phyloP scores from a whole-genome alignment of 2,888 invertebrate genomes.

The Fragum sueziense region DNA sequence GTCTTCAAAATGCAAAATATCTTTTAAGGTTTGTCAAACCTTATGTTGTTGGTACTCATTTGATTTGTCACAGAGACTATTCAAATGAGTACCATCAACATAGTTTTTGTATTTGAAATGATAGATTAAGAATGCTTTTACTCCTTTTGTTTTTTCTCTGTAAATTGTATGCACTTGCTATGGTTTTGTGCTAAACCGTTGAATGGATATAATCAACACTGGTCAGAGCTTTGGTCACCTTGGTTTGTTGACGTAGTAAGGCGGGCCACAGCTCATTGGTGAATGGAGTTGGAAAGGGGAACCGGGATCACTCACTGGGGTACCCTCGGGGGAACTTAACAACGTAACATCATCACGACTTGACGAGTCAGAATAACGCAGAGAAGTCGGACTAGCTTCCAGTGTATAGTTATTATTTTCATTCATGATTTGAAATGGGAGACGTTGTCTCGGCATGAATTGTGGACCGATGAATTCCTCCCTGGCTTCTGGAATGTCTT shows the following conservation, averaged over 20 bases:
- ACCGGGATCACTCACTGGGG: constrained; percentile 32
- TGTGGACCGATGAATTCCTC: constrained; percentile 75
- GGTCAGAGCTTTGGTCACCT: constrained; percentile 41
- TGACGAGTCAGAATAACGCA: constrained; percentile 60
- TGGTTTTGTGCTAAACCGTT: too few relatives aligned
- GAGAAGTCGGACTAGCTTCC: constrained; percentile 60
- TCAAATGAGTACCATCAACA: too few relatives aligned
- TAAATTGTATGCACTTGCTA: too few relatives aligned
- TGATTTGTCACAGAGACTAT: too few relatives aligned
- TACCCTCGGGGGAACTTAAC: constrained; percentile 46
- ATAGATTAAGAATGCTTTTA: too few relatives aligned
- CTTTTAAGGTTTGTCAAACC: too few relatives aligned
- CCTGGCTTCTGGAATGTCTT: constrained; percentile 75
- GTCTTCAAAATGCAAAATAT: too few relatives aligned
- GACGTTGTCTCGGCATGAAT: constrained; percentile 54
- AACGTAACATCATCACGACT: constrained; percentile 55
- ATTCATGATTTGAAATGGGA: constrained; percentile 29
- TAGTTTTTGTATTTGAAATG: too few relatives aligned
- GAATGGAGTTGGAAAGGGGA: constrained; percentile 13
- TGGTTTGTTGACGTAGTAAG: constrained; percentile 49
- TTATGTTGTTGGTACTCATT: too few relatives aligned
- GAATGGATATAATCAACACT: too few relatives aligned
- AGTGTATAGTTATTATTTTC: constrained; percentile 61
- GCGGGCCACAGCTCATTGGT: constrained; percentile 5
- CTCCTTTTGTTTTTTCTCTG: too few relatives aligned